Evolutionary conservation across 1,140 invertebrate genomes (phyloP).

Genomic region (Brachionus rubens): DNA sequence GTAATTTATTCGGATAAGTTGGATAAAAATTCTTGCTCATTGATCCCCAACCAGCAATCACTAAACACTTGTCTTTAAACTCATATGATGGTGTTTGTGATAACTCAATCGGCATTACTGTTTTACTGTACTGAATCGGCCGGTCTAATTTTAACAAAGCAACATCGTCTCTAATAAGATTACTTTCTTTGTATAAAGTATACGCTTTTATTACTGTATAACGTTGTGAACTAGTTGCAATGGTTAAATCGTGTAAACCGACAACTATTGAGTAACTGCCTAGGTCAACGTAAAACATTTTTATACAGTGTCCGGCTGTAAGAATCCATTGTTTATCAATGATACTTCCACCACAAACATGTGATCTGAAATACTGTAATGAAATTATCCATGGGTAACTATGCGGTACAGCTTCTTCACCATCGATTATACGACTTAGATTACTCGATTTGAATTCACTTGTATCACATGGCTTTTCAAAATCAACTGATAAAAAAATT

Average conservation of each 20-base stretch:
- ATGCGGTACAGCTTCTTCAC: no score
- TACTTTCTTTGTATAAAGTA: background rate
- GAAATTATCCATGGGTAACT: no score
- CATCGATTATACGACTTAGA: no score
- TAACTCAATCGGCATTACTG: background rate
- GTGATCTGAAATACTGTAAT: background rate
- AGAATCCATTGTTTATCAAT: background rate
- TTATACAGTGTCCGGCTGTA: constrained; percentile 13
- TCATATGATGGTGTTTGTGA: background rate
- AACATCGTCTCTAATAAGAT: background rate
- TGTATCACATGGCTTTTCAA: no score
- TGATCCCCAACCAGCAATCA: constrained; percentile 13
- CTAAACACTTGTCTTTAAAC: background rate
- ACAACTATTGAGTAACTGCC: background rate
- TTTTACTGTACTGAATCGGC: background rate
- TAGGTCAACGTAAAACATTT: background rate
- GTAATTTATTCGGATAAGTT: background rate
- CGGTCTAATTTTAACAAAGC: constrained; percentile 8
- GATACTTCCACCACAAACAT: background rate
- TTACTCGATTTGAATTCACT: no score
- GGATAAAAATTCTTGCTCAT: background rate
- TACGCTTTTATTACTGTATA: background rate
- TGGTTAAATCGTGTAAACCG: background rate
- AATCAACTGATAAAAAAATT: no score
- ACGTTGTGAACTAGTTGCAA: background rate